Conservation (phyloP, 2,113 vertebrate genomes). For the Dicentrarchus labrax region DNA sequence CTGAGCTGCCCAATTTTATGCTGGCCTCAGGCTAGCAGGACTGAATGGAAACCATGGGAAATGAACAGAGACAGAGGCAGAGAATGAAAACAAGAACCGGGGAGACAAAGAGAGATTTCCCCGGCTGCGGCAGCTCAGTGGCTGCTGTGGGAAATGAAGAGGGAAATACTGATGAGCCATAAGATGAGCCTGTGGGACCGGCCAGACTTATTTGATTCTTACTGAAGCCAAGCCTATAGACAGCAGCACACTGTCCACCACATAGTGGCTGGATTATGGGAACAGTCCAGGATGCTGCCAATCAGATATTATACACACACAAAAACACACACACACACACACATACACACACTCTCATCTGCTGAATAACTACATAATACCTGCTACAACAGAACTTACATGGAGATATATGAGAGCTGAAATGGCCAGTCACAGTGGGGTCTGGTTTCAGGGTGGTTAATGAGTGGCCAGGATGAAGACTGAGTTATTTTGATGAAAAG, state of each 20-base stretch:
- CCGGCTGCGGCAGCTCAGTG: constrained; percentile 39
- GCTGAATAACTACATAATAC: not conserved
- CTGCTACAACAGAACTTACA: no score
- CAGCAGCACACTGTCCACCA: not conserved
- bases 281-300: constrained; percentile 1
- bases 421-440: no score
- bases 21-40: constrained; percentile 33
- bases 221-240: constrained; percentile 19
- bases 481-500: no score
- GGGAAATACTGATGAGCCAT: constrained; percentile 34
- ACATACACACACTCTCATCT: not conserved
- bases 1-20: constrained; percentile 46
- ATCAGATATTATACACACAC: constrained; percentile 17
- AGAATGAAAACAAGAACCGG: constrained; percentile 60
- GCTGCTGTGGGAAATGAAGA: constrained; percentile 65
- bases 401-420: no score
- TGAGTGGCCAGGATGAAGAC: no score
- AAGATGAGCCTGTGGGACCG: constrained; percentile 31
- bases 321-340: constrained; percentile 1
- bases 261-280: constrained; percentile 10
- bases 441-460: no score
- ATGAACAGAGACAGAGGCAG: constrained; percentile 54
- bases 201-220: constrained; percentile 55
- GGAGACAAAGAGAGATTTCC: constrained; percentile 51
- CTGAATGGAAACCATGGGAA: constrained; percentile 64